These are phyloP conservation scores for Trachelus tabidus DNA, from an alignment of 2,888 invertebrate species.

Conservation along the genomic window DNA sequence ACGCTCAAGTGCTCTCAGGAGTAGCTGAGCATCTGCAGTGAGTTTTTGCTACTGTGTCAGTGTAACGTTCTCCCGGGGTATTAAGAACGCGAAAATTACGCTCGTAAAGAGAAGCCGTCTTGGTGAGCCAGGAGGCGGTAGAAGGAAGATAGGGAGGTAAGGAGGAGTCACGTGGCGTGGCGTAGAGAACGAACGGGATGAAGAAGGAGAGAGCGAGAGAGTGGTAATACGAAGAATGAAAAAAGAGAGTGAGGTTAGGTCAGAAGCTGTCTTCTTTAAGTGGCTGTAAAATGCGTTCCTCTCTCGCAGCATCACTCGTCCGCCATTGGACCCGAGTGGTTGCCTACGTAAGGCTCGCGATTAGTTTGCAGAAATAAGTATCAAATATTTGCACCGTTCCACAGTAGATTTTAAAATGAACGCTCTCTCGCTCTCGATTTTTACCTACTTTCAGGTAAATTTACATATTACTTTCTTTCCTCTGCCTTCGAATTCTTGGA, in stretches of 20 bases:
- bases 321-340: slow-evolving; percentile 37
- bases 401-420: background rate
- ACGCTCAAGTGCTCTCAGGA: background rate
- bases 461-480: background rate
- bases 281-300: slow-evolving; percentile 39
- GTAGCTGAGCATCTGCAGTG: background rate
- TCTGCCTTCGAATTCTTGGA: background rate
- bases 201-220: background rate
- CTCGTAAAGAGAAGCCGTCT: background rate
- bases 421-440: background rate
- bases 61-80: background rate
- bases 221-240: background rate
- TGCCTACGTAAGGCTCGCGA: background rate
- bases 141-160: background rate
- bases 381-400: background rate
- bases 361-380: background rate
- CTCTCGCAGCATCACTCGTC: slow-evolving; percentile 27
- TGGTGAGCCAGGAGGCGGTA: background rate
- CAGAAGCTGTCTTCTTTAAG: slow-evolving; percentile 17
- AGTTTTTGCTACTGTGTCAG: background rate
- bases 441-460: background rate
- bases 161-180: background rate
- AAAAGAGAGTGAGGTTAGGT: background rate
- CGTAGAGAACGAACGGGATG: background rate
- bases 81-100: background rate